Evolutionary conservation across 2,888 invertebrate genomes (phyloP), one percentile per base, ranked within the genome.

Genomic region (Chalcis sispes): DNA sequence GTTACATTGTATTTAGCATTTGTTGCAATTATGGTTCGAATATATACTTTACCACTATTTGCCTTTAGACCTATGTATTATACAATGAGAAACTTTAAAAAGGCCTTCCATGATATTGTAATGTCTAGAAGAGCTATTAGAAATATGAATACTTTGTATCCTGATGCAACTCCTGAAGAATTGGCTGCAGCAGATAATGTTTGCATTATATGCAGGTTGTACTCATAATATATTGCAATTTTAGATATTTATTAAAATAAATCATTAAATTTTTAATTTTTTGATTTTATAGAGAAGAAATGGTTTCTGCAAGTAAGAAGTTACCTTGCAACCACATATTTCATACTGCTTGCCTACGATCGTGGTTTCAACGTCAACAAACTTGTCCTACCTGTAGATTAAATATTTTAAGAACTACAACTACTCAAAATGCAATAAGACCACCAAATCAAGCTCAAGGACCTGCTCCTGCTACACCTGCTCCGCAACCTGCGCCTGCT

Each of bases 291-390:
- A 93, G 93, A 85, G 93, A 93, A 83, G 93, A 93, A 83, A 93
- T 93, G 93, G 88, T 91, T 2, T 90, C 91, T 79, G 94, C 93
- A 65, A 95, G 98, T 50, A 99, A 99, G 90, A 99, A 98, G 87
- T 90, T 99, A 80, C 99, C 99, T 0, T 99, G 99, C 90, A 98
- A 98, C 89, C 99, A 99, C 89, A 99, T 99, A 85, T 99, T 99
- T 91, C 99, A 99, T 90, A 96, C 98, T 58, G 95, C 96, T 70
- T 99, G 99, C 89, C 91, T 99, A 71, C 93, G 99, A 62, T 97
- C 98, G 48, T 99, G 99, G 99, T 99, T 99, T 90, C 99, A 99
- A 90, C 93, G 99, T 8, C 99, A 99, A 89, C 99, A 99, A 90
- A 99, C 99, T 3, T 99, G 99, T 87, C 99, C 99, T 0, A 99